phyloP scores from a whole-genome alignment of 1,140 invertebrate genomes.

The Dysdera silvatica region DNA sequence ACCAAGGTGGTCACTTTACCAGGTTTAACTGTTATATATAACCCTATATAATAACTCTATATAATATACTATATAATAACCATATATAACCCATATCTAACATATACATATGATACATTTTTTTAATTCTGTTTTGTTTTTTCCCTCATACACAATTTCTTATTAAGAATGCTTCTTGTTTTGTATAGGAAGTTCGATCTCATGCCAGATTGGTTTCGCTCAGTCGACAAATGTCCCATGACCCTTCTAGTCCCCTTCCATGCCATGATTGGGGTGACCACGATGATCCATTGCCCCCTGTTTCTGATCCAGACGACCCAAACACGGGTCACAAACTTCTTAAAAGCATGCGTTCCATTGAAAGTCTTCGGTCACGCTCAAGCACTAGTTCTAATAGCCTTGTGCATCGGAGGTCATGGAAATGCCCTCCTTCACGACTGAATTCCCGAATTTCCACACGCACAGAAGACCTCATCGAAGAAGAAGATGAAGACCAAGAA shows the following conservation, averaged over 20 bases:
- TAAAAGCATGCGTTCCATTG: constrained; percentile 19
- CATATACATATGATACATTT: no score
- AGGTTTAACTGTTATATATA: no score
- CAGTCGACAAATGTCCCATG: constrained; percentile 33
- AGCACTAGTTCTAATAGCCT: constrained; percentile 18
- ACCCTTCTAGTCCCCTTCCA: constrained; percentile 32
- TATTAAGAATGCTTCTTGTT: not conserved
- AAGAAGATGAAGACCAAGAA: constrained; percentile 43
- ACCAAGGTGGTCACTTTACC: no score
- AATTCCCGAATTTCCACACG: constrained; percentile 43
- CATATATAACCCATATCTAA: no score
- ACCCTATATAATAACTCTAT: no score
- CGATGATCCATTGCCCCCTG: constrained; percentile 18
- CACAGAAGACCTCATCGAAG: constrained; percentile 46
- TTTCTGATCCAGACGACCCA: constrained; percentile 25
- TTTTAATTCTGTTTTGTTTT: no score
- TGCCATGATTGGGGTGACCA: constrained; percentile 33
- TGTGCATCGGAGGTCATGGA: constrained; percentile 20
- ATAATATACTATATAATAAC: no score
- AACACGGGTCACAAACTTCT: constrained; percentile 13
- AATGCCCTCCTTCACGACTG: constrained; percentile 32
- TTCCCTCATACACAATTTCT: no score
- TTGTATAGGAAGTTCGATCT: constrained; percentile 19
- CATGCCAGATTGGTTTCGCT: constrained; percentile 19
- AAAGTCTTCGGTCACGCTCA: constrained; percentile 19